Conservation (phyloP, 2,113 vertebrate species). For the Microtus ochrogaster region DNA sequence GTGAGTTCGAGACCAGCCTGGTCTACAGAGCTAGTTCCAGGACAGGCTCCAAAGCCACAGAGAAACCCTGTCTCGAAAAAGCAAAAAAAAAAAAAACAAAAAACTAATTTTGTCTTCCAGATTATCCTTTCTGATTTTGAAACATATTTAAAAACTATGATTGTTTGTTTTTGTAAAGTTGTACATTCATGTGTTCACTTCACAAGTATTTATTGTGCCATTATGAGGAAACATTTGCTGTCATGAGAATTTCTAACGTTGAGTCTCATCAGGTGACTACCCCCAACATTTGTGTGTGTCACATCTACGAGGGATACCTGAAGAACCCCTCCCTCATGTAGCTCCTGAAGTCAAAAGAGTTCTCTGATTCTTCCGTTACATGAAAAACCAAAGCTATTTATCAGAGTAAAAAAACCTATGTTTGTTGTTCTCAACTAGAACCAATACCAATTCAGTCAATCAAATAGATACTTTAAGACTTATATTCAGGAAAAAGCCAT, state of each 20-base stretch:
- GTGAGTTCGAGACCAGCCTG: too few relatives aligned
- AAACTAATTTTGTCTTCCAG: not conserved
- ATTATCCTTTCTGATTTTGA: not conserved
- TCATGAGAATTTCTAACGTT: not conserved
- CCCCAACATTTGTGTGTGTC: too few relatives aligned
- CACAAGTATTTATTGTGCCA: not conserved
- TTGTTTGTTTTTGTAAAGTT: not conserved
- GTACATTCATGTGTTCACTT: not conserved
- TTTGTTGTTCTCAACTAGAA: not conserved
- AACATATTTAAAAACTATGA: not conserved
- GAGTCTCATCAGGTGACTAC: not conserved
- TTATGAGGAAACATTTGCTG: not conserved
- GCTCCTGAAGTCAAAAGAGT: not conserved
- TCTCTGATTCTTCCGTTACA: not conserved
- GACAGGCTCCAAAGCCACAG: too few relatives aligned
- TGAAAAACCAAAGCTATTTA: not conserved
- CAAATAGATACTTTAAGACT: not conserved
- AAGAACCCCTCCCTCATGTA: not conserved
- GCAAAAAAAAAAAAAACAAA: too few relatives aligned
- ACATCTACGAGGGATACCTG: not conserved
- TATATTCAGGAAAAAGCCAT: not conserved
- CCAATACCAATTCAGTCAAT: not conserved
- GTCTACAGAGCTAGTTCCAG: too few relatives aligned
- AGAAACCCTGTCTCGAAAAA: too few relatives aligned
- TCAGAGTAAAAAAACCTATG: not conserved